Conservation (phyloP, 2,888 invertebrate species). For the Biston betularia region DNA sequence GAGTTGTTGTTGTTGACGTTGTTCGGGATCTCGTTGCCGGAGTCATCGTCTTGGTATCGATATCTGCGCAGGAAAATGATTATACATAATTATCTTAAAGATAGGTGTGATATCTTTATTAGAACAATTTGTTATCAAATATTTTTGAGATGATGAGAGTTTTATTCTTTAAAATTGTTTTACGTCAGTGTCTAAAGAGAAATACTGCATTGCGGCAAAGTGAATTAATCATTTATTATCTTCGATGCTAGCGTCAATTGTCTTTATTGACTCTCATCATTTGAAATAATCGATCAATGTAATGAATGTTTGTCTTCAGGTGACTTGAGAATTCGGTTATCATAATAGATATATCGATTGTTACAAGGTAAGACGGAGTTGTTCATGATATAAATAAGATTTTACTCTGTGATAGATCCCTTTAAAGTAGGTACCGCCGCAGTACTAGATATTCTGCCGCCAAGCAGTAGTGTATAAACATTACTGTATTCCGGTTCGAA, state of each 20-base stretch:
- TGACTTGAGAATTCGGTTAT: background rate
- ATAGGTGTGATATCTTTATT: slow-evolving; percentile 20
- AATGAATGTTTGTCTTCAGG: background rate
- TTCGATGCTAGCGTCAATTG: background rate
- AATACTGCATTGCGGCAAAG: slow-evolving; percentile 19
- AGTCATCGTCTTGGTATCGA: slow-evolving; percentile 78
- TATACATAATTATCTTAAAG: slow-evolving; percentile 9
- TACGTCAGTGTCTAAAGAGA: slow-evolving; percentile 13
- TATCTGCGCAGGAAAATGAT: slow-evolving; percentile 57
- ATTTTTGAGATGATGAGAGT: slow-evolving; percentile 11
- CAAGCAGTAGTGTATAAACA: too few species aligned
- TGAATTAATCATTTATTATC: slow-evolving; percentile 13
- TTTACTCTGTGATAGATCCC: too few species aligned
- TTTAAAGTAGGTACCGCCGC: too few species aligned
- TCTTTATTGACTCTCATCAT: slow-evolving; percentile 7
- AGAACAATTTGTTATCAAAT: slow-evolving; percentile 10
- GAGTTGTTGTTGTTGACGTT: slow-evolving; percentile 85
- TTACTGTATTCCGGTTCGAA: too few species aligned
- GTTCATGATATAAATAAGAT: background rate
- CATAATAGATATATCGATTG: too few species aligned
- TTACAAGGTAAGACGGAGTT: background rate
- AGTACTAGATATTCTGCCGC: too few species aligned
- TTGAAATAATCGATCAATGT: background rate
- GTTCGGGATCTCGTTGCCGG: slow-evolving; percentile 78
- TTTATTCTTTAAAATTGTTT: background rate